phyloP scores from a whole-genome alignment of 2,888 invertebrate species.

The Meliscaeva auricollis region DNA sequence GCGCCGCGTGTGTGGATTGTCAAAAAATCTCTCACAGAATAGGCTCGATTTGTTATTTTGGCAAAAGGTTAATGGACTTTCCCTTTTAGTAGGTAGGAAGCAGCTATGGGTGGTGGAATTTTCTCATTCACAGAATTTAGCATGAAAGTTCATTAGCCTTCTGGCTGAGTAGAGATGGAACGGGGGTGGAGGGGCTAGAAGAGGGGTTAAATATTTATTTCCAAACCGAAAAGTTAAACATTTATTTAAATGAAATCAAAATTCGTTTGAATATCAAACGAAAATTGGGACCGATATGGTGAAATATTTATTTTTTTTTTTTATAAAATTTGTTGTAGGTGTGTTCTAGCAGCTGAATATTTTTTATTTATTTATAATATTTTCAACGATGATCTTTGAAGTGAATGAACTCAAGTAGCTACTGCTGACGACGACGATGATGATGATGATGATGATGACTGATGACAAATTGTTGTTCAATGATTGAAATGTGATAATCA shows the following conservation, averaged over 20 bases:
- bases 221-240: slow-evolving; percentile 12
- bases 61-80: slow-evolving; percentile 67
- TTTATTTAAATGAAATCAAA: slow-evolving; percentile 67
- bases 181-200: not conserved
- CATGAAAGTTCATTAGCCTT: slow-evolving; percentile 35
- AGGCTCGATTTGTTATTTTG: slow-evolving; percentile 43
- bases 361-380: slow-evolving; percentile 2
- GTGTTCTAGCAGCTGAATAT: slow-evolving; percentile 23
- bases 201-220: not conserved
- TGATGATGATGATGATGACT: slow-evolving; percentile 33
- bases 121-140: slow-evolving; percentile 28
- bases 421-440: slow-evolving; percentile 7
- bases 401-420: slow-evolving; percentile 61
- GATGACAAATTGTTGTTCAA: slow-evolving; percentile 65
- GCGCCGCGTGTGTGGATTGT: slow-evolving; percentile 55
- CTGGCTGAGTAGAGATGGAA: not conserved
- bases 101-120: not conserved
- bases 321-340: slow-evolving; percentile 26
- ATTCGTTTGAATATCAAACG: slow-evolving; percentile 12
- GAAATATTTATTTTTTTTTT: too few species aligned
- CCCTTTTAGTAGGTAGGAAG: slow-evolving; percentile 39
- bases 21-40: slow-evolving; percentile 24
- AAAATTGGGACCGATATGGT: not conserved
- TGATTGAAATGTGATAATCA: slow-evolving; percentile 60
- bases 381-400: slow-evolving; percentile 26